phyloP scores from a whole-genome alignment of 2,888 invertebrate species.

The Tetragnatha montana region DNA sequence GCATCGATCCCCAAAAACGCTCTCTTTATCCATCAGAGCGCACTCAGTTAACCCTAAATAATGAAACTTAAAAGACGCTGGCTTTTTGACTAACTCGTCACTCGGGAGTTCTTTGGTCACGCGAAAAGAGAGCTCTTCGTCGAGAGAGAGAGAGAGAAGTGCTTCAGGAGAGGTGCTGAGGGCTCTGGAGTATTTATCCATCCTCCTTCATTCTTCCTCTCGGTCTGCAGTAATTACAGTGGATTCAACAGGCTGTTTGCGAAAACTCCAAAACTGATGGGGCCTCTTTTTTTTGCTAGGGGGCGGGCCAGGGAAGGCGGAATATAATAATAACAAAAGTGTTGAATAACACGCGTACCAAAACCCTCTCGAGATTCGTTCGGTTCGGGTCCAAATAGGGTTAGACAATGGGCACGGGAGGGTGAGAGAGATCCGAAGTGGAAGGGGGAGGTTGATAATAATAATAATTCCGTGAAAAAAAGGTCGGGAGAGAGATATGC shows the following conservation, averaged over 20 bases:
- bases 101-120: not conserved
- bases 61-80: not conserved
- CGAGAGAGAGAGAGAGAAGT: not conserved
- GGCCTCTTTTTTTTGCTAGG: not conserved
- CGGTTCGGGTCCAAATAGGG: constrained; percentile 67
- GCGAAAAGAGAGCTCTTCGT: not conserved
- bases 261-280: constrained; percentile 27
- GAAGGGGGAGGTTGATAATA: not conserved
- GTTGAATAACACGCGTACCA: constrained; percentile 69
- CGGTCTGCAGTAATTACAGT: constrained; percentile 54
- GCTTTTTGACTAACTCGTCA: not conserved
- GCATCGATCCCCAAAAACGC: no score
- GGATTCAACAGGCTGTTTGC: constrained; percentile 67
- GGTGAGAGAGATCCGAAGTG: constrained; percentile 56
- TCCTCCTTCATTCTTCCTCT: not conserved
- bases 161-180: constrained; percentile 6
- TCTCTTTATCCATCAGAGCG: not conserved
- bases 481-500: constrained; percentile 27
- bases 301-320: not conserved
- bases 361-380: constrained; percentile 60
- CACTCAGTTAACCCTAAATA: not conserved
- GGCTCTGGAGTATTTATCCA: not conserved
- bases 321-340: constrained; percentile 53
- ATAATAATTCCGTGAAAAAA: not conserved
- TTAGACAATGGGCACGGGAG: constrained; percentile 70